Evolutionary conservation across 2,888 invertebrate genomes (phyloP).

Genomic region (Encarsia formosa): DNA sequence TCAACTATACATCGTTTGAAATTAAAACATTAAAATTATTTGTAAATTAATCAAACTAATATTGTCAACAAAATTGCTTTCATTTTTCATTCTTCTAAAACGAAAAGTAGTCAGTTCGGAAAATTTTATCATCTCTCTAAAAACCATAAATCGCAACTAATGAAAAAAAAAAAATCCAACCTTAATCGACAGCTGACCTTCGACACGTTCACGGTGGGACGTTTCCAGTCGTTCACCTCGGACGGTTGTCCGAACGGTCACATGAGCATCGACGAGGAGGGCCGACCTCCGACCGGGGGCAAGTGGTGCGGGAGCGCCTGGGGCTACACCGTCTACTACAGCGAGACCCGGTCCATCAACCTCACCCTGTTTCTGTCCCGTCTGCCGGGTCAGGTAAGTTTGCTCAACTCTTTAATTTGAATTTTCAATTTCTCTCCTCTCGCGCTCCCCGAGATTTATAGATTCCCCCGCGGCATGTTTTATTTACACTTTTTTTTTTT

Average conservation of each 20-base stretch:
- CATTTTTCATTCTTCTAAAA: too few species aligned
- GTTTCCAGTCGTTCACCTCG: conserved; percentile 72
- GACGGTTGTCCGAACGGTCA: conserved; percentile 80
- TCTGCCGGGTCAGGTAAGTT: conserved; percentile 67
- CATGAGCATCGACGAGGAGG: conserved; percentile 72
- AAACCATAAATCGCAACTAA: background rate
- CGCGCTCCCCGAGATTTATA: too few species aligned
- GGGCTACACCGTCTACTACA: conserved; percentile 82
- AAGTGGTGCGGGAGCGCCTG: conserved; percentile 82
- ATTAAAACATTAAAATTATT: too few species aligned
- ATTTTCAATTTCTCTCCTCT: background rate
- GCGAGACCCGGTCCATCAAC: conserved; percentile 75
- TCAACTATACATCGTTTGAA: too few species aligned
- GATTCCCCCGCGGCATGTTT: too few species aligned
- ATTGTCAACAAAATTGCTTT: too few species aligned
- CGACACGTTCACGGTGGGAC: conserved; percentile 78
- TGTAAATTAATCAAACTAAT: too few species aligned
- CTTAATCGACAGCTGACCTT: conserved; percentile 73
- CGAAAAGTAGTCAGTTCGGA: too few species aligned
- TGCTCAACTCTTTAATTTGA: too few species aligned
- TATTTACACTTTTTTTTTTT: too few species aligned
- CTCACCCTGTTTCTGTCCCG: conserved; percentile 68
- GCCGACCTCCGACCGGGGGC: conserved; percentile 68
- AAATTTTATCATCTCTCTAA: background rate
- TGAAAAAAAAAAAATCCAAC: background rate